Evolutionary conservation across 2,888 invertebrate species (phyloP).

Genomic region (Agrilus cyanescens): DNA sequence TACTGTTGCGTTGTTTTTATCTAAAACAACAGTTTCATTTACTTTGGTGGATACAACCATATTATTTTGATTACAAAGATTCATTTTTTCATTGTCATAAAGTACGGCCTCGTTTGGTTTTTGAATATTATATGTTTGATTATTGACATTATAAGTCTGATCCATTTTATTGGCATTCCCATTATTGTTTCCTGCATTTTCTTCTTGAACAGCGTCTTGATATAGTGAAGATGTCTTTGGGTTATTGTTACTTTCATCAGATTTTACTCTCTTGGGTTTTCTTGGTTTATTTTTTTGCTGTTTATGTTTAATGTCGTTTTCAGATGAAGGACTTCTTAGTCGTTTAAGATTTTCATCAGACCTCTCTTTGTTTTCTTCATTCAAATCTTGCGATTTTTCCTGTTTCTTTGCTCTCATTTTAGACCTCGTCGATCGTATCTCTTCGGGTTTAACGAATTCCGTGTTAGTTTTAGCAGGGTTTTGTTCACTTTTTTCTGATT

Average conservation of each 20-base stretch:
- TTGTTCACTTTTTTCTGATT: slow-evolving; percentile 15
- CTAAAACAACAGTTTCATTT: slow-evolving; percentile 14
- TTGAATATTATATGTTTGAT: slow-evolving; percentile 3
- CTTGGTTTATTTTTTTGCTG: background rate
- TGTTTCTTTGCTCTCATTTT: too few relatives aligned
- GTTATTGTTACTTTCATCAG: slow-evolving; percentile 6
- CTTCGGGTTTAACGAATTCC: background rate
- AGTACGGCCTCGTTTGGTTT: slow-evolving; percentile 1
- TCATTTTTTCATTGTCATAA: background rate
- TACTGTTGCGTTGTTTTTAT: slow-evolving; percentile 4
- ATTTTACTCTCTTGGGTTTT: slow-evolving; percentile 2
- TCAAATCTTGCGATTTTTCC: too few relatives aligned
- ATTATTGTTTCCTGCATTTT: slow-evolving; percentile 2
- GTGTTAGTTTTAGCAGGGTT: slow-evolving; percentile 7
- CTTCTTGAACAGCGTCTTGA: slow-evolving; percentile 32
- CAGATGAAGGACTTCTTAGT: slow-evolving; percentile 3
- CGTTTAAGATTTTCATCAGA: background rate
- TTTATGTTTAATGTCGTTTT: slow-evolving; percentile 4
- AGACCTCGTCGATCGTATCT: too few relatives aligned
- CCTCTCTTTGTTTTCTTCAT: too few relatives aligned
- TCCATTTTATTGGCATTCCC: background rate
- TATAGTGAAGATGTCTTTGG: slow-evolving; percentile 29
- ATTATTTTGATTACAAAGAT: background rate
- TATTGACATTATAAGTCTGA: background rate
- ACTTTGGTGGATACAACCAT: slow-evolving; percentile 6